Evolutionary conservation across 2,888 invertebrate genomes (phyloP), one percentile per base, ranked within the genome.

Genomic region (Chloromyia formosa): DNA sequence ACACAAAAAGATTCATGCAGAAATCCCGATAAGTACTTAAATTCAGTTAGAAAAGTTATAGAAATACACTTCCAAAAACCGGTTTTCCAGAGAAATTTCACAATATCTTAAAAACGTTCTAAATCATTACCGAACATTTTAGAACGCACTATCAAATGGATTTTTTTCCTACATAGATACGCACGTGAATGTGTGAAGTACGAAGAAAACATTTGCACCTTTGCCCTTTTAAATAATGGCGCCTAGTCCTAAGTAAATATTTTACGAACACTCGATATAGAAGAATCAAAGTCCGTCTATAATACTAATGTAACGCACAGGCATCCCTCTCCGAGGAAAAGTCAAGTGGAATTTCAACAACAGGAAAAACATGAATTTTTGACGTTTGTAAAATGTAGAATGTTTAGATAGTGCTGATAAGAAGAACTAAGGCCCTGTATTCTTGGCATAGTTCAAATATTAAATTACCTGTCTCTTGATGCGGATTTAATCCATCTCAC

Each of bases 241-340:
- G 75, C 75, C 71, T 71, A 56, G 72, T 64, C 71, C 69, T 75
- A 75, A 75, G 53, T 40, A 75, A 75, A 75, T 75, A 75, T 62
- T 71, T 62, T 69, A 22, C 20, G 40, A 56, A 20, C 71, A 71
- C 58, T 71, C 49, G 3, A 35, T 35, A 35, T 35, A 35, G 7
- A 35, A 49, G 49, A 71, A 20, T 20, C 56, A 56, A 71, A 58
- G 40, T 14, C 9, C 18, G 23, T n/a, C 16, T 61, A n/a, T 12
- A 16, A 10, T 16, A 10, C 16, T 5, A 53, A 53, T 53, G 53
- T 2, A 56, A 16, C 62, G 12, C 22, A 35, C 27, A 2, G 27
- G 7, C 27, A 35, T 35, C 27, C 27, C 27, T 49, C 12, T 58
- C 12, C 12, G 56, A 12, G 49, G 12, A 66, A 22, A 53, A 53